Evolutionary conservation across 2,888 invertebrate genomes (phyloP), one percentile per base, ranked within the genome.

Genomic region (Cataglyphis livida): DNA sequence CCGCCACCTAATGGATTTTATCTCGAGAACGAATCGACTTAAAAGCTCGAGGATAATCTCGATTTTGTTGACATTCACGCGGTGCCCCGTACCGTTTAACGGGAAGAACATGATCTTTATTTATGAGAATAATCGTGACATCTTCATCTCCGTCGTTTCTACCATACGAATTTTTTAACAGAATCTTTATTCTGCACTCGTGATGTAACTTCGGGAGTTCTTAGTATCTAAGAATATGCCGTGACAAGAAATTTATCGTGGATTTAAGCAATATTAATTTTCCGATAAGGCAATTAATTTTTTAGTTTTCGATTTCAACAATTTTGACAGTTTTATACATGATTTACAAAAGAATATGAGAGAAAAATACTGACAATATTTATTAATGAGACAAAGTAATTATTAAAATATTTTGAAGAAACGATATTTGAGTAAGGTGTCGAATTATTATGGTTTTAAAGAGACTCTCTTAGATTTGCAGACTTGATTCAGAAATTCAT

Each of bases 1-100:
- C 9, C 38, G 38, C 62, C 68, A 73, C 61, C 41, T 87, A 87
- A 87, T 87, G 87, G 87, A 85, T 85, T 85, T 83, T 64, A 64
- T 75, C 61, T 28, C 32, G 25, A 64, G 59, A 51, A 35, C 64
- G 38, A 85, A 68, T 59, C 48, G 64, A 32, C 25, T 35, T 66
- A 59, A 12, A 68, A 68, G 35, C 64, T 21, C 51, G 59, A 25
- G 51, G 71, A 83, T 74, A 41, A 59, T 44, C 61, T 51, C 76
- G 59, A 44, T 57, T 61, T 44, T 61, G 38, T 61, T 76, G 48
- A 82, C 78, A 44, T 73, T 78, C 21, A 41, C 62, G 5, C 41
- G 32, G 3, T 32, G n/a, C 65, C 57, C 57, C 62, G 41, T 35
- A 65, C 44, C 57, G 81, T 75, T 74, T 81, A 62, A 81, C 18